phyloP scores from a whole-genome alignment of 2,113 vertebrate genomes.

The Grammomys surdaster region DNA sequence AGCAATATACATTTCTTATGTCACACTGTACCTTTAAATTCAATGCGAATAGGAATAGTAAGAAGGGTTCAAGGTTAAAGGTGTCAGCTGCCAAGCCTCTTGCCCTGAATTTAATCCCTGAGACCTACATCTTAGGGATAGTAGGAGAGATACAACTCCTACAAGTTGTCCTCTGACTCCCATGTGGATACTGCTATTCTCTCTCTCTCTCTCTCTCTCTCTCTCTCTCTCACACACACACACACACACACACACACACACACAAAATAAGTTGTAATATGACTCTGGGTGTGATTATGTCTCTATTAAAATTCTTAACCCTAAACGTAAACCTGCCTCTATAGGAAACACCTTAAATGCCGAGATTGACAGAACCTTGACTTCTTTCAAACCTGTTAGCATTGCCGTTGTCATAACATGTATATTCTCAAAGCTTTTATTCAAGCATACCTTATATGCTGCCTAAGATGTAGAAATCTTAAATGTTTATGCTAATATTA shows the following conservation, averaged over 20 bases:
- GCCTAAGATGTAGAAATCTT: neutral
- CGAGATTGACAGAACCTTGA: neutral
- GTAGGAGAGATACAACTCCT: neutral
- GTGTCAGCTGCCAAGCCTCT: neutral
- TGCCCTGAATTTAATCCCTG: neutral
- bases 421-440: neutral
- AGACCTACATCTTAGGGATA: neutral
- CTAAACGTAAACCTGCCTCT: neutral
- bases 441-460: neutral
- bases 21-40: neutral
- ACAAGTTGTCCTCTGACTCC: neutral
- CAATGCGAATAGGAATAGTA: no score
- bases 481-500: neutral
- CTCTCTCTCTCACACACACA: neutral
- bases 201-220: neutral
- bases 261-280: neutral
- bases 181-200: no score
- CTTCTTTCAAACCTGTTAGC: neutral
- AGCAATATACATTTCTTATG: neutral
- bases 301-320: neutral
- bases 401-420: neutral
- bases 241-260: neutral
- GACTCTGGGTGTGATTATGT: neutral
- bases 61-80: neutral
- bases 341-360: neutral